Base-by-base conservation (phyloP, 2,888 invertebrate genomes). In the Agrotis exclamationis region DNA sequence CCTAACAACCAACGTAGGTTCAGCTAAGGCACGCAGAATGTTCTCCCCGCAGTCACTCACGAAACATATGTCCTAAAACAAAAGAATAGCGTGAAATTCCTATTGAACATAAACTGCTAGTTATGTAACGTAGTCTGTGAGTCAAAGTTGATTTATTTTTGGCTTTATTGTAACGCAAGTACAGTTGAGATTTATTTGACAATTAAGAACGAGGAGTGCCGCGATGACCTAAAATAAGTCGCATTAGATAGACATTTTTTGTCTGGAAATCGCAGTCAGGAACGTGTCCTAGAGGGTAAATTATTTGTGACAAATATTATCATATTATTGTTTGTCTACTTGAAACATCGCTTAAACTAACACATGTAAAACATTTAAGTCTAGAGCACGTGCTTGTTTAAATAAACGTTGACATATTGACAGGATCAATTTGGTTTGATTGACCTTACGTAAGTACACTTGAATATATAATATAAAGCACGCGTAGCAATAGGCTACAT, bases 1-100 rank as follows among this genome's bases (percentile, higher is more conserved):
- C 33, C 98, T 96, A 0, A 99, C 98, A 3, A 97, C 96, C 28
- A 97, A 90, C 81, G 97, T 97, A 0, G 95, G 89, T 86, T 98
- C 98, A 2, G 96, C 94, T 60, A 98, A 92, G 0, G 97, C 96
- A 33, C 97, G 91, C 56, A 98, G 94, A 33, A 98, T 97, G 56
- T 97, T 97, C 88, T 98, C 98, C 0, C 98, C 97, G 18, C 98
- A 97, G 89, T 99, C 99, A 86, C 98, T 97, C 20, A 99, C 97
- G 86, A 98, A 98, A 63, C 97, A 95, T 11, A 96, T 93, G 76
- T 97, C 97, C 96, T 97, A 83, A 18, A 82, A 72, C n/a, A 65
- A 87, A 87, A 71, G 22, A 74, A 71, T 3, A 64, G 1, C 16
- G 44, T 62, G 13, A 62, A 13, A 0, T 47, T 57, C 24, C n/a